Conservation (phyloP, 1,140 invertebrate genomes). For the Holcopasites calliopsidis region DNA sequence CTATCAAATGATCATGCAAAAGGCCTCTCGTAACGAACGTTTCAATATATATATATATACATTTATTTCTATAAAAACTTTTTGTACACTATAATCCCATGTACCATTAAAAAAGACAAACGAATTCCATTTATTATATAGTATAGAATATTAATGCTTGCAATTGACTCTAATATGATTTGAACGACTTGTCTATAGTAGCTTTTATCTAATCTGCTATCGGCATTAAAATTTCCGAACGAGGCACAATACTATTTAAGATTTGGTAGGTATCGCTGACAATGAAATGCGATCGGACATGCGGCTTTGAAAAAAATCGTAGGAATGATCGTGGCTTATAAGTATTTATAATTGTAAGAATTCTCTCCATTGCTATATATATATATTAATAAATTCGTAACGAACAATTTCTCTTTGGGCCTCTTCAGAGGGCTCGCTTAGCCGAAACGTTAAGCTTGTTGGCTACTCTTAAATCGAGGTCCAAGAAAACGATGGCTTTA, state of each 20-base stretch:
- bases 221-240: conserved; percentile 2
- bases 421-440: conserved; percentile 71
- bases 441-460: conserved; percentile 65
- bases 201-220: conserved; percentile 20
- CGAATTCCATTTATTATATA: conserved; percentile 8
- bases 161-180: background rate
- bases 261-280: conserved; percentile 46
- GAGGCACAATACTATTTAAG: conserved; percentile 34
- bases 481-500: conserved; percentile 51
- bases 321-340: conserved; percentile 67
- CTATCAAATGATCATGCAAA: conserved; percentile 40
- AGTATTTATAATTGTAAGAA: conserved; percentile 66
- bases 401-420: conserved; percentile 10
- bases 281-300: conserved; percentile 69
- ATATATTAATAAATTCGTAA: conserved; percentile 37
- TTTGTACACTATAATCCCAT: background rate
- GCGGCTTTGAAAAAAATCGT: conserved; percentile 65
- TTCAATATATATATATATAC: background rate
- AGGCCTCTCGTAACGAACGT: conserved; percentile 33
- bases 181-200: conserved; percentile 10
- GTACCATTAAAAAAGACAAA: background rate
- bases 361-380: conserved; percentile 40
- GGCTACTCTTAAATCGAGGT: conserved; percentile 57
- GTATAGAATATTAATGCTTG: background rate
- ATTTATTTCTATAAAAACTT: conserved; percentile 39